phyloP scores from a whole-genome alignment of 2,113 vertebrate genomes.

The Oplegnathus fasciatus region DNA sequence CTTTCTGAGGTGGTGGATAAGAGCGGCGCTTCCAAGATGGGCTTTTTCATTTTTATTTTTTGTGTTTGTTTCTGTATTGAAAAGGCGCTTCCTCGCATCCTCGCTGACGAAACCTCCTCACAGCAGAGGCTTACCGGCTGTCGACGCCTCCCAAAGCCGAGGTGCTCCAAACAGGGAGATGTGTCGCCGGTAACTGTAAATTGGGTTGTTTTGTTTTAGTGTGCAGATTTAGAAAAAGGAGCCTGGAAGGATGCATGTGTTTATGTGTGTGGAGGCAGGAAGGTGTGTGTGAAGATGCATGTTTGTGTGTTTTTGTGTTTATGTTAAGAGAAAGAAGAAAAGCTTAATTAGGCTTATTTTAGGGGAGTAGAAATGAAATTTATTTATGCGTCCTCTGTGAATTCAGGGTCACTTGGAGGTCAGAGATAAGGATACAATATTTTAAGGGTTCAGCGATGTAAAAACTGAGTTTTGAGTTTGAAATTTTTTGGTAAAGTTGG shows the following conservation, averaged over 20 bases:
- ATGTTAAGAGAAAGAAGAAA: background rate
- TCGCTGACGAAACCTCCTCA: background rate
- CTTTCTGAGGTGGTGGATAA: conserved; percentile 36
- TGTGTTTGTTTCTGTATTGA: conserved; percentile 9
- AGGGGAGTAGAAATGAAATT: background rate
- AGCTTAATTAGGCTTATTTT: background rate
- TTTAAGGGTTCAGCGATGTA: background rate
- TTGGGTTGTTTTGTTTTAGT: conserved; percentile 11
- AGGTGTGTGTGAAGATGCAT: background rate
- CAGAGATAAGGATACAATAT: background rate
- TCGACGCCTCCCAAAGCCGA: background rate
- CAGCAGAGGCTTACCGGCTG: background rate
- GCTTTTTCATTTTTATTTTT: background rate
- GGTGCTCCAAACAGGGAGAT: background rate
- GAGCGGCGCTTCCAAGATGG: background rate
- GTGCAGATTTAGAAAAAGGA: conserved; percentile 2
- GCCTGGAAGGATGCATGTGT: background rate
- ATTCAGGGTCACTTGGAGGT: background rate
- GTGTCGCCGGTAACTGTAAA: background rate
- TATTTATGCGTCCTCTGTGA: background rate
- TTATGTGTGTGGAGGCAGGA: background rate
- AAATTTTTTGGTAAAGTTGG: background rate
- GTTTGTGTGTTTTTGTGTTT: background rate
- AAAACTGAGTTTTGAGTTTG: background rate
- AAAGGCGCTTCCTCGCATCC: background rate